Evolutionary conservation across 2,888 invertebrate genomes (phyloP).

Genomic region (Spatulosminthurus flaviceps): DNA sequence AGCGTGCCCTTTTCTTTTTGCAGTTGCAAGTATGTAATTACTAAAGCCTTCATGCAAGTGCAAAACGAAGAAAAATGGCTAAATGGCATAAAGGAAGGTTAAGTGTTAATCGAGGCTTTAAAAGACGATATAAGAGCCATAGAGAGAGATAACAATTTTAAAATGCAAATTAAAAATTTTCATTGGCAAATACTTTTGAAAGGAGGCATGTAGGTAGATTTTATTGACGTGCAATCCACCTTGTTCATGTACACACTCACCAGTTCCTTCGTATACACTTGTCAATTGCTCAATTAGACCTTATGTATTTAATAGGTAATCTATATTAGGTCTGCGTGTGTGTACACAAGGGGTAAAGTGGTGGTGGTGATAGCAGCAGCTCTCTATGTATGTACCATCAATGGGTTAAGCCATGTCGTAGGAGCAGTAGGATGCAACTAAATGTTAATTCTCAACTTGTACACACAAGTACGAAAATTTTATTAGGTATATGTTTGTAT

Average conservation of each 20-base stretch:
- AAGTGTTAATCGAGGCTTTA: no score
- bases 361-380: no score
- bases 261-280: conserved; percentile 5
- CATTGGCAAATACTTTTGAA: not conserved
- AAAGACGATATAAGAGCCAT: not conserved
- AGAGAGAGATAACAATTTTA: not conserved
- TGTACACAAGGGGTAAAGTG: conserved; percentile 11
- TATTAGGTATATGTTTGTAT: not conserved
- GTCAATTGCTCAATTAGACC: conserved; percentile 32
- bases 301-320: conserved; percentile 10
- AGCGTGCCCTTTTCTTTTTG: no score
- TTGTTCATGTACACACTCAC: conserved; percentile 27
- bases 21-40: no score
- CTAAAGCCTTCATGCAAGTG: no score
- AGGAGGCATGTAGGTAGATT: conserved; percentile 18
- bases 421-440: not conserved
- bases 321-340: conserved; percentile 33
- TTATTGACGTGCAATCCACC: conserved; percentile 30
- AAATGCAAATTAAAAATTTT: conserved; percentile 13
- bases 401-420: not conserved
- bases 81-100: no score
- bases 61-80: no score
- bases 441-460: not conserved
- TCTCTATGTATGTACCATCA: not conserved
- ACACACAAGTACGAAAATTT: not conserved